phyloP scores from a whole-genome alignment of 2,797 vertebrate genomes.

The Falco novaeseelandiae region DNA sequence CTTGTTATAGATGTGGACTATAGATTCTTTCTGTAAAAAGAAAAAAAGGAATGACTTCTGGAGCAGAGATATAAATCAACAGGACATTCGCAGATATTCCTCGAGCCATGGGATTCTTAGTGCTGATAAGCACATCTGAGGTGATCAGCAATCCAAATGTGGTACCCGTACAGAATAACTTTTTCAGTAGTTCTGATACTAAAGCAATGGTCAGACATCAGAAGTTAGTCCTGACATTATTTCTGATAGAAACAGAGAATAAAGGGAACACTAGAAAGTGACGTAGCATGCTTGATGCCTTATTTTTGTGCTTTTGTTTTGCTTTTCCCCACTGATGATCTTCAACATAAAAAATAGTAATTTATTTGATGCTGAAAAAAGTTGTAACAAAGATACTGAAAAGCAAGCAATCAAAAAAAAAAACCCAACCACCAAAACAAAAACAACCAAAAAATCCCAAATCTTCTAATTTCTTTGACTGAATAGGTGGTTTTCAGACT shows the following conservation, averaged over 20 bases:
- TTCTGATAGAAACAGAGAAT: not conserved
- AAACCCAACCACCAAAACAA: too few relatives aligned
- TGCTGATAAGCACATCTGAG: not conserved
- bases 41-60: not conserved
- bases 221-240: not conserved
- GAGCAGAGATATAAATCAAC: not conserved
- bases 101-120: not conserved
- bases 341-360: not conserved
- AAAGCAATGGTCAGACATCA: not conserved
- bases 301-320: not conserved
- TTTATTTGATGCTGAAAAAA: not conserved
- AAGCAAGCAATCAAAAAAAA: not conserved
- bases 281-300: not conserved
- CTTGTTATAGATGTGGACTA: too few relatives aligned
- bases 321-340: not conserved
- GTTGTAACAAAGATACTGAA: not conserved
- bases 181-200: not conserved
- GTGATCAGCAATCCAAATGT: not conserved
- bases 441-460: not conserved
- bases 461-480: not conserved
- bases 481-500: not conserved
- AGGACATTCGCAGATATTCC: not conserved
- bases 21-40: not conserved
- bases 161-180: not conserved
- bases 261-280: not conserved